Conservation (phyloP, 2,113 vertebrate species). For the Ia io region DNA sequence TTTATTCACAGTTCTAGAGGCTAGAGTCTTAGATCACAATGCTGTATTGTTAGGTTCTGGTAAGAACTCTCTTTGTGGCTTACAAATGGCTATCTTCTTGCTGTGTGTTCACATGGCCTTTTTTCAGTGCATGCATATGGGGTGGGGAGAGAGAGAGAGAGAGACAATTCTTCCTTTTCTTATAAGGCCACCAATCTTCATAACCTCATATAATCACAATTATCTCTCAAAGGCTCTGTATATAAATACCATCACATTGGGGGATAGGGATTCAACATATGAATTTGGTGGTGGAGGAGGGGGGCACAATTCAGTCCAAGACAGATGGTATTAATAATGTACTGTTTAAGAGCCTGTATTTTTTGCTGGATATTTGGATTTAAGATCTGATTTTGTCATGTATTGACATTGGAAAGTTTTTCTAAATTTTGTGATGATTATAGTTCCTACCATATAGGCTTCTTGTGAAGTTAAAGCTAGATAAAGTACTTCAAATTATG, state of each 20-base stretch:
- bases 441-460: not conserved
- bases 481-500: not conserved
- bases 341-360: not conserved
- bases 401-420: not conserved
- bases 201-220: not conserved
- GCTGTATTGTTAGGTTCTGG: not conserved
- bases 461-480: not conserved
- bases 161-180: not conserved
- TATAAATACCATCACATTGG: not conserved
- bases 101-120: not conserved
- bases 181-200: not conserved
- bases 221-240: not conserved
- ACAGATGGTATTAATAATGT: not conserved
- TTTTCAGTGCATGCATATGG: not conserved
- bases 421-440: not conserved
- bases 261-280: not conserved
- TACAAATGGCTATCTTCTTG: not conserved
- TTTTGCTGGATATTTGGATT: not conserved
- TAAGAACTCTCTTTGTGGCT: not conserved
- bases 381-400: not conserved
- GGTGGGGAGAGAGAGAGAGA: not conserved
- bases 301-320: not conserved
- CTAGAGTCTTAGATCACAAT: not conserved
- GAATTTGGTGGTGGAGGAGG: not conserved
- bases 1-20: not conserved